Conservation (phyloP, 2,113 vertebrate species). For the Morone chrysops region DNA sequence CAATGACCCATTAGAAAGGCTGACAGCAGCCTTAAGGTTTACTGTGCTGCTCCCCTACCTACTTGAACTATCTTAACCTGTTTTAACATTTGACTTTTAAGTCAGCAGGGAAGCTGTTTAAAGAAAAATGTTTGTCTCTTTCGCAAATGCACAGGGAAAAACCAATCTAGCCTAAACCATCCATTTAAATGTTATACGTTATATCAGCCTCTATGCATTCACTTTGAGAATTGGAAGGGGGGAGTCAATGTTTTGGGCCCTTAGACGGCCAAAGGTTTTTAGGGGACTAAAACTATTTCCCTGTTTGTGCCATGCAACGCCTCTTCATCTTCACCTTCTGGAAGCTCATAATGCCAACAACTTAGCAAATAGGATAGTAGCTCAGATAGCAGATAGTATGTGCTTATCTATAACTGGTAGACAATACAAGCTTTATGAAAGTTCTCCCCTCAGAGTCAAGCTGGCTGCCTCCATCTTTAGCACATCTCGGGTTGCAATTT, state of each 20-base stretch:
- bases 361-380: neutral
- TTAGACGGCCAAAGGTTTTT: too few relatives aligned
- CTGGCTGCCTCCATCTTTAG: conserved; percentile 40
- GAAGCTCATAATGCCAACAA: neutral
- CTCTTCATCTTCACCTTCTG: conserved; percentile 5
- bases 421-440: conserved; percentile 9
- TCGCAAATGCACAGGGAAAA: neutral
- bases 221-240: too few relatives aligned
- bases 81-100: neutral
- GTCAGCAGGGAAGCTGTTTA: neutral
- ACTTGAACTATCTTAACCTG: neutral
- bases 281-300: neutral
- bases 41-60: neutral
- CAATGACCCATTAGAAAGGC: neutral
- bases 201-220: neutral
- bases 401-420: neutral
- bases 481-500: conserved; percentile 79
- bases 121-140: neutral
- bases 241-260: neutral
- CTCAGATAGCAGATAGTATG: neutral
- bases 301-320: neutral
- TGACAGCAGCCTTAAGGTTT: neutral
- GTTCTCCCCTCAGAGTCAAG: conserved; percentile 4
- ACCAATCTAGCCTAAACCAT: neutral
- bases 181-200: neutral